phyloP scores from a whole-genome alignment of 23 tunicate species.

The Corella eumyota region DNA sequence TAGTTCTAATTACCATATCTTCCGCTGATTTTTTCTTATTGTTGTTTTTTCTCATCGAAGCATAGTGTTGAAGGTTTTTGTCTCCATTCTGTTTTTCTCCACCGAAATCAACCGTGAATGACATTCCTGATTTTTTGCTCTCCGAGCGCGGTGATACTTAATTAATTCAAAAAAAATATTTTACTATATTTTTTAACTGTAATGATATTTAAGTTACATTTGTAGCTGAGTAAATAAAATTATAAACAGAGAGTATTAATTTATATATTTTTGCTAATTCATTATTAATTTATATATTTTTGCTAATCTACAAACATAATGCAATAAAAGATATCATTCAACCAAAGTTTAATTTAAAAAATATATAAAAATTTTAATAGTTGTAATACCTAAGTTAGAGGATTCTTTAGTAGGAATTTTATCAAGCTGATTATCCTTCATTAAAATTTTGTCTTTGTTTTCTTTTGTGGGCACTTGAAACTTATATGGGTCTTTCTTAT shows the following conservation, averaged over 20 bases:
- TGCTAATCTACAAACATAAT: too few relatives aligned
- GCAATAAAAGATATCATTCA: too few relatives aligned
- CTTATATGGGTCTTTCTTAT: too few relatives aligned
- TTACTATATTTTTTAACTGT: not conserved
- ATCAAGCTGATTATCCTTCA: constrained; percentile 12
- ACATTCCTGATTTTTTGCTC: not conserved
- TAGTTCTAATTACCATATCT: not conserved
- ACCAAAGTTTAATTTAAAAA: too few relatives aligned
- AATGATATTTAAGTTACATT: not conserved
- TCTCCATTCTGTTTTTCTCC: constrained; percentile 13
- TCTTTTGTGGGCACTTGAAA: too few relatives aligned
- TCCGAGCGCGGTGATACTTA: not conserved
- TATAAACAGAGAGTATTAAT: too few relatives aligned
- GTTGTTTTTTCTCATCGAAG: constrained; percentile 24
- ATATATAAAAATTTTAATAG: too few relatives aligned
- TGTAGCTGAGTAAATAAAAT: too few relatives aligned
- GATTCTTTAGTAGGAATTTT: constrained; percentile 17
- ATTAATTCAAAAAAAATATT: not conserved
- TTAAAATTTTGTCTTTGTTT: too few relatives aligned
- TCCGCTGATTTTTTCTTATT: constrained; percentile 1
- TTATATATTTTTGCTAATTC: too few relatives aligned
- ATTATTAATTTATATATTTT: too few relatives aligned
- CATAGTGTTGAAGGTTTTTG: constrained; percentile 47
- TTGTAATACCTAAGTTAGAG: too few relatives aligned
- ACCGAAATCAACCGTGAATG: constrained; percentile 26